These are phyloP conservation scores for Trisateles emortualis DNA, from an alignment of 2,888 invertebrate species.

Conservation along the genomic window DNA sequence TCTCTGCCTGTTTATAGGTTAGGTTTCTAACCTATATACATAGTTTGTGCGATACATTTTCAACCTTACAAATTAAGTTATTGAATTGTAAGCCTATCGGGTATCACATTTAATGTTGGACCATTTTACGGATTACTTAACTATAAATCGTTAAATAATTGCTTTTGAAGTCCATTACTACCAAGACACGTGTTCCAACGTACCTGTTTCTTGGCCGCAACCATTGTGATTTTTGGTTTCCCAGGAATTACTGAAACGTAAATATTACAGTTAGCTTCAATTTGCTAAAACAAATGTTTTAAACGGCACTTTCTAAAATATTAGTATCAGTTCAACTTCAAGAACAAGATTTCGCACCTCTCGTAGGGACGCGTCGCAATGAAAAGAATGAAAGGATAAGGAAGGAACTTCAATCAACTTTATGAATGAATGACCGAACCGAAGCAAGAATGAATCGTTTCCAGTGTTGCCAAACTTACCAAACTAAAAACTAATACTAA, in stretches of 20 bases:
- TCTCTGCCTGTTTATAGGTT: too few relatives aligned
- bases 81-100: constrained; percentile 81
- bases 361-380: constrained; percentile 29
- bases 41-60: constrained; percentile 69
- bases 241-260: constrained; percentile 42
- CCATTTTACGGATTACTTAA: constrained; percentile 54
- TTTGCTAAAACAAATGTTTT: background rate
- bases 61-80: constrained; percentile 76
- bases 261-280: constrained; percentile 7
- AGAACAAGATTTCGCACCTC: constrained; percentile 26
- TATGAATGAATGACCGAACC: background rate
- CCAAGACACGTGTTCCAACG: constrained; percentile 64
- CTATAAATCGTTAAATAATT: constrained; percentile 45
- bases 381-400: constrained; percentile 30
- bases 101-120: constrained; percentile 70
- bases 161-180: constrained; percentile 63
- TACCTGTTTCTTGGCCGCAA: constrained; percentile 95
- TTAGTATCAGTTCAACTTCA: background rate
- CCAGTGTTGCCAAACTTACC: too few relatives aligned
- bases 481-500: too few relatives aligned
- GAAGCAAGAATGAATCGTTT: too few relatives aligned
- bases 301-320: background rate
- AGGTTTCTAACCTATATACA: constrained; percentile 35
- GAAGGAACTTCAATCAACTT: too few relatives aligned
- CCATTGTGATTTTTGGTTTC: constrained; percentile 86